Evolutionary conservation across 2,888 invertebrate species (phyloP).

Genomic region (Brachyopa scutellaris): DNA sequence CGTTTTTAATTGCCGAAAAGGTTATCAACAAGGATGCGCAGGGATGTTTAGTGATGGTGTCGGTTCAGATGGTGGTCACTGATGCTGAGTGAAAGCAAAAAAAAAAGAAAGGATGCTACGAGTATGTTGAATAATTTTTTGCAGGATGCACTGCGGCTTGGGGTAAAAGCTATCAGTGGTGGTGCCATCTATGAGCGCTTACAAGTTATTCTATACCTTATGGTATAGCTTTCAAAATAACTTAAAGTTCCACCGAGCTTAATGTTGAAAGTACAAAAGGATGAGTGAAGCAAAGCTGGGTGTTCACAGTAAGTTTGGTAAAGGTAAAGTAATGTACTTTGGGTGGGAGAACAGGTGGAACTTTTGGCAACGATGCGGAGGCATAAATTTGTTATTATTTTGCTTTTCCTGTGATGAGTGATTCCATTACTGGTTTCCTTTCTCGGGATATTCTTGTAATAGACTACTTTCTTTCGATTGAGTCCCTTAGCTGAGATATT

Average conservation of each 20-base stretch:
- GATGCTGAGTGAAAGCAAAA: constrained; percentile 19
- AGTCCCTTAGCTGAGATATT: neutral
- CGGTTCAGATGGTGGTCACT: constrained; percentile 19
- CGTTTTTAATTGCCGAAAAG: constrained; percentile 64
- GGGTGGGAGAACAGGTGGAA: neutral
- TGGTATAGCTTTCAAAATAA: too few relatives aligned
- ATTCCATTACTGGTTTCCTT: neutral
- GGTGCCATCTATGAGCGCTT: constrained; percentile 61
- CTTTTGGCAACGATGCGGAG: neutral
- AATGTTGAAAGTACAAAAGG: constrained; percentile 11
- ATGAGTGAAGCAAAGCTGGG: constrained; percentile 17
- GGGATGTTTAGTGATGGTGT: constrained; percentile 3
- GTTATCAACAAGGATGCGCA: constrained; percentile 28
- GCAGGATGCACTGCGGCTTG: constrained; percentile 55
- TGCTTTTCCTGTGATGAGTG: neutral
- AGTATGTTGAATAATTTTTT: constrained; percentile 24
- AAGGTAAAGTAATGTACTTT: neutral
- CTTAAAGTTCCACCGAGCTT: constrained; percentile 48
- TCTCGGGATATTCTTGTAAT: too few relatives aligned
- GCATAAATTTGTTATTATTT: neutral
- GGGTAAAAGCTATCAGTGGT: constrained; percentile 51
- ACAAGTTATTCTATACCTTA: constrained; percentile 15
- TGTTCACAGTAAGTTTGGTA: constrained; percentile 15
- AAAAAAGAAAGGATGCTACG: constrained; percentile 20
- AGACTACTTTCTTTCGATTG: too few relatives aligned